Base-by-base conservation (phyloP, 2,888 invertebrate species). In the Scaeva pyrastri region DNA sequence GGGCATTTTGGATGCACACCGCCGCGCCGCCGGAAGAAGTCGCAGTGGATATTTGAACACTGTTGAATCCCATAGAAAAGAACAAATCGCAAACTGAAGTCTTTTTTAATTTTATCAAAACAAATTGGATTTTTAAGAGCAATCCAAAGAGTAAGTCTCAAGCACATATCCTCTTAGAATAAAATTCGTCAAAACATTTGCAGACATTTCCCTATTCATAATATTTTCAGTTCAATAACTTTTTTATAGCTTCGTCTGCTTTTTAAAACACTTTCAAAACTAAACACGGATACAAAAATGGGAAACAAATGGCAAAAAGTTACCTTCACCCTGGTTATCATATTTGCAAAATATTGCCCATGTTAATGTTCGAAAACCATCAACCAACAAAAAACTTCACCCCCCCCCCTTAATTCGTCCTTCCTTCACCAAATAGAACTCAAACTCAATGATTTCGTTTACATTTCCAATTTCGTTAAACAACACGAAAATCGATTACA, bases 401-500 rank as follows among this genome's bases (percentile, higher is more conserved):
- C 39, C 16, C 1, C 12, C 50, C 11, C 12, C 36, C 50, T 16
- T 19, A 2, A 3, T 39, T 1, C 3, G 5, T 7, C 43, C 14
- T 10, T 4, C 4, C 14, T 3, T 10, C 8, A 10, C 48, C 48
- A 19, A 21, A 21, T 50, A 12, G 23, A 52, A 52, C 14, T 19
- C 14, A 21, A 50, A 50, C 68, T 23, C 39, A 68, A 21, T 50
- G 21, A 55, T 39, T 55, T 58, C 52, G 48, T 55, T 11, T 70
- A 70, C 68, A 74, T 78, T 78, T 78, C 70, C 83, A 78, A 74
- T 78, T 83, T 78, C 48, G 71, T 78, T 62, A 70, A 77, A 83
- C 78, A 83, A 83, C 78, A 77, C 52, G 74, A 73, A 83, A 83
- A 73, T 55, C 78, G 78, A 78, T 83, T 83, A 83, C 56, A 68